Conservation (phyloP, 2,888 invertebrate species). For the Alloscopus bannaensis region DNA sequence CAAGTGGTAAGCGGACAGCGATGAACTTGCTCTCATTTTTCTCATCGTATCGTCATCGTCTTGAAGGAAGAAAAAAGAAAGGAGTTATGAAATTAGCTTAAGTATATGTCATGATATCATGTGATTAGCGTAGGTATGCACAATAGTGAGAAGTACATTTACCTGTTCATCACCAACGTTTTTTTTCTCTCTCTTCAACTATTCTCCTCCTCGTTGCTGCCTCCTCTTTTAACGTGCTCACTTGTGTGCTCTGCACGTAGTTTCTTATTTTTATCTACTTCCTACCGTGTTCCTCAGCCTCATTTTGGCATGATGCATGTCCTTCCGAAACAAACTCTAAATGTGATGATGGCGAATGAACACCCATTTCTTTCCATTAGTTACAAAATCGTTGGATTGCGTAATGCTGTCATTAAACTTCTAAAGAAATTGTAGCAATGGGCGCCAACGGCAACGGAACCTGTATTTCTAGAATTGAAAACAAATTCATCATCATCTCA, state of each 20-base stretch:
- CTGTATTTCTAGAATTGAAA: slow-evolving; percentile 54
- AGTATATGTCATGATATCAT: slow-evolving; percentile 29
- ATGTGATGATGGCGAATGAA: background rate
- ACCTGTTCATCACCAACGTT: slow-evolving; percentile 19
- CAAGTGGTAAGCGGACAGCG: background rate
- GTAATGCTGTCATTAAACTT: slow-evolving; percentile 33
- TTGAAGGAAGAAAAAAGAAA: background rate
- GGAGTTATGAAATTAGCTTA: slow-evolving; percentile 19
- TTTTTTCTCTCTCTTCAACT: slow-evolving; percentile 35
- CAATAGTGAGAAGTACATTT: slow-evolving; percentile 3
- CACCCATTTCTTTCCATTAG: background rate
- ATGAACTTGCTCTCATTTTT: slow-evolving; percentile 29
- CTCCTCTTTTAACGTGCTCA: no score
- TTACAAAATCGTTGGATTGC: slow-evolving; percentile 17
- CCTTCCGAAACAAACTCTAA: background rate
- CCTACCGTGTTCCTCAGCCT: no score
- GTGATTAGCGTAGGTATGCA: slow-evolving; percentile 31
- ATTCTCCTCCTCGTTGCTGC: background rate
- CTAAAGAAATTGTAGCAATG: slow-evolving; percentile 12
- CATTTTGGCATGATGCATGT: no score
- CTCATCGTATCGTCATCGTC: slow-evolving; percentile 1
- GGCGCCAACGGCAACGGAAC: slow-evolving; percentile 64
- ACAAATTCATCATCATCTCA: slow-evolving; percentile 47
- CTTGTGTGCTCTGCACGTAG: no score
- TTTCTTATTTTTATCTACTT: no score